Evolutionary conservation across 1,140 invertebrate genomes (phyloP).

Genomic region (Oedothorax gibbosus): DNA sequence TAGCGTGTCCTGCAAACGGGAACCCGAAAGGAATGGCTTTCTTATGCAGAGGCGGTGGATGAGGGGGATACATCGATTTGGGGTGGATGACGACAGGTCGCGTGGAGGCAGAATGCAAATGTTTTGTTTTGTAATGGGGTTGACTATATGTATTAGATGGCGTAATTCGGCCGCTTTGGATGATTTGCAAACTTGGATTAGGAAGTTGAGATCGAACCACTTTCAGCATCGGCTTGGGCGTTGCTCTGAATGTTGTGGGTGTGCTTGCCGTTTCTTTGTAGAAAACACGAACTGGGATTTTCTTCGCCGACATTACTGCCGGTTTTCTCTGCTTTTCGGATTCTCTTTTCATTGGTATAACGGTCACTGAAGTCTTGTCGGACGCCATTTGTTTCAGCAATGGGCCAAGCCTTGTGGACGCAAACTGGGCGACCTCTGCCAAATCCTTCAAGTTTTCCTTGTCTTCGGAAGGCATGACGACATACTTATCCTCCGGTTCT

Average conservation of each 20-base stretch:
- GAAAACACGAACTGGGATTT: conserved; percentile 46
- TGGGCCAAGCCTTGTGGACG: conserved; percentile 29
- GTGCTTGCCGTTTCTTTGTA: conserved; percentile 35
- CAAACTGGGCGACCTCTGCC: conserved; percentile 20
- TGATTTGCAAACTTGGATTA: conserved; percentile 35
- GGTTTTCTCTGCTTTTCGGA: neutral
- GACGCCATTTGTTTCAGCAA: conserved; percentile 14
- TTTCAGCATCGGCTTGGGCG: conserved; percentile 32
- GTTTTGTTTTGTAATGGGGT: conserved; percentile 1
- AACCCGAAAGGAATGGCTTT: conserved; percentile 28
- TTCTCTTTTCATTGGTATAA: conserved; percentile 6
- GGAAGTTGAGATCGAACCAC: conserved; percentile 35
- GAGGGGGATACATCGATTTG: conserved; percentile 31
- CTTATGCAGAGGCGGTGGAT: conserved; percentile 41
- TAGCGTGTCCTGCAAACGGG: conserved; percentile 3
- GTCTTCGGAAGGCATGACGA: conserved; percentile 24
- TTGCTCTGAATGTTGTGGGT: neutral
- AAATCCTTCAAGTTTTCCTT: conserved; percentile 40
- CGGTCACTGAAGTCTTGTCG: conserved; percentile 19
- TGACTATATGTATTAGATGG: conserved; percentile 16
- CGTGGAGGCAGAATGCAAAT: neutral
- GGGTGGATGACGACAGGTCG: conserved; percentile 30
- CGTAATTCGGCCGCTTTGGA: conserved; percentile 19
- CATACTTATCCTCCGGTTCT: conserved; percentile 6
- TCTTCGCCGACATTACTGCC: conserved; percentile 37